Evolutionary conservation across 2,113 vertebrate genomes (phyloP), one percentile per base, ranked within the genome.

Genomic region (Pluvialis apricaria): DNA sequence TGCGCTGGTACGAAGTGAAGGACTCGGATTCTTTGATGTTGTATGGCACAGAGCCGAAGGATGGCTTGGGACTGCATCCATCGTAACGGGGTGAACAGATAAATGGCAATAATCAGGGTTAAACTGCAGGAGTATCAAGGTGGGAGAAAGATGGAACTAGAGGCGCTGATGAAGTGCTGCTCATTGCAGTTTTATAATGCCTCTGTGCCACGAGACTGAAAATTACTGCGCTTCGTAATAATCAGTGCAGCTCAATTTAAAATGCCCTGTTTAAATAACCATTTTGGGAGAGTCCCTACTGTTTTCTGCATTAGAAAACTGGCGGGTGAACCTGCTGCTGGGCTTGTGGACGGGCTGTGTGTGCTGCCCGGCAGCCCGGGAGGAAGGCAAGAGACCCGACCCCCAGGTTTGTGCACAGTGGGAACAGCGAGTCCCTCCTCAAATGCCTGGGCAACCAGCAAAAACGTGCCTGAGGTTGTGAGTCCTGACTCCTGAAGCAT

Each of bases 141-240:
- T 87, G 70, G 94, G 78, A 87, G 81, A 90, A 89, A 60, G 19
- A 34, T 85, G 82, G 70, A 93, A 54, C 28, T 49, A 79, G 73
- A 76, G 66, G 34, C 5, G 0, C 44, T 82, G 76, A 92, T 82
- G 62, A 92, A 83, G 82, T 45, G 71, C 64, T 73, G 36, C 32
- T 95, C 31, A 12, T 2, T 1, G 73, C 34, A 65, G 84, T 82
- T 94, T 96, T 96, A 94, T 51, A 85, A 79, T 9, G 5, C 76
- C 77, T 91, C 68, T 85, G 94, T 10, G 45, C 62, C 57, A 15
- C 3, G 31, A 94, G 81, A 75, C 47, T 58, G 83, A 72, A 94
- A 92, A 91, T 94, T 58, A 69, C 42, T 22, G 24, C 0, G 0
- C 61, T 92, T 92, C 83, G 92, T 92, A 92, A 86, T 93, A 88